Percentiles rank a stretch among this genome's conserved stretches.
Evolutionary conservation across 2,888 invertebrate species (phyloP).

Genomic region (Synanthedon myopaeformis): DNA sequence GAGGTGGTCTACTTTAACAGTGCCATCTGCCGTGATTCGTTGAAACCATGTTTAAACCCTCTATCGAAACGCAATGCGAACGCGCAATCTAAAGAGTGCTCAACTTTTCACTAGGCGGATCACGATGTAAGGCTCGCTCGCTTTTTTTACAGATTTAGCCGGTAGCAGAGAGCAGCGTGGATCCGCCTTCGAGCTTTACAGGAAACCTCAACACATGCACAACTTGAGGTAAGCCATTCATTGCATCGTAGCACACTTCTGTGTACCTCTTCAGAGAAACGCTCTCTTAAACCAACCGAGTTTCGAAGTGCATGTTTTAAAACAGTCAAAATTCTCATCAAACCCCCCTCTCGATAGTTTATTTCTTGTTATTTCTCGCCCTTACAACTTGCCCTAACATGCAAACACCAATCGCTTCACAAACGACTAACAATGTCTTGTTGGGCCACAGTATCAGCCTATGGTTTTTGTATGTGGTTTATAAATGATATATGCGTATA

Average conservation of each 20-base stretch:
- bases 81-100: too few species aligned
- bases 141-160: conserved; percentile 70
- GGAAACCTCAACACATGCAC: conserved; percentile 89
- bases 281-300: neutral
- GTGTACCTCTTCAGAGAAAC: neutral
- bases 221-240: conserved; percentile 77
- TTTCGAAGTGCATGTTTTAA: neutral
- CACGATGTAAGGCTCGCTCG: too few species aligned
- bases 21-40: too few species aligned
- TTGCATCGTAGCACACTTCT: neutral
- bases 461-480: conserved; percentile 65
- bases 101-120: too few species aligned
- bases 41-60: too few species aligned
- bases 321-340: neutral
- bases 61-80: too few species aligned
- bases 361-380: neutral
- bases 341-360: neutral
- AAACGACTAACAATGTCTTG: conserved; percentile 68
- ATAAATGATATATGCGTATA: conserved; percentile 45
- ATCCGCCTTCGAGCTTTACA: conserved; percentile 94
- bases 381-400: conserved; percentile 70
- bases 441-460: conserved; percentile 59
- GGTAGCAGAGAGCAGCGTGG: conserved; percentile 91
- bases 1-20: too few species aligned
- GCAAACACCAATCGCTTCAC: conserved; percentile 72